Conservation (phyloP, 2,113 vertebrate genomes). For the Aegypius monachus region DNA sequence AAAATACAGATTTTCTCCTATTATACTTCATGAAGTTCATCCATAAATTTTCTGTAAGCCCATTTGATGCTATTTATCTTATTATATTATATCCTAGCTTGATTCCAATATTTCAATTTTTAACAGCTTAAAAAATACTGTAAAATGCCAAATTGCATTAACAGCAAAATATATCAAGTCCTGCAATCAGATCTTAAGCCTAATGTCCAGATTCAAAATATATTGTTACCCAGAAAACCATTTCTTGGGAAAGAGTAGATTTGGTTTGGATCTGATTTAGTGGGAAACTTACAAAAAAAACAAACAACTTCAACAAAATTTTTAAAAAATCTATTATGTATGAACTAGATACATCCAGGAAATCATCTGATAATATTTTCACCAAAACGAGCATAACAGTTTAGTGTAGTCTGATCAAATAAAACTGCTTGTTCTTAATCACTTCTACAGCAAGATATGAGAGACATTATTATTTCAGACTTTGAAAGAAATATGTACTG, state of each 20-base stretch:
- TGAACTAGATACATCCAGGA: not conserved
- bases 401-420: not conserved
- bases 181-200: not conserved
- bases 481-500: not conserved
- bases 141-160: not conserved
- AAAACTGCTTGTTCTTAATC: not conserved
- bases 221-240: slow-evolving; percentile 54
- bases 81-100: not conserved
- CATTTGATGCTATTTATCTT: not conserved
- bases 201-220: slow-evolving; percentile 42
- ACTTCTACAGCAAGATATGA: not conserved
- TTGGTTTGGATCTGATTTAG: slow-evolving; percentile 33
- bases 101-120: not conserved
- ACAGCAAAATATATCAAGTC: not conserved
- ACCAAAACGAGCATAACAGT: not conserved
- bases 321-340: not conserved
- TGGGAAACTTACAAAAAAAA: slow-evolving; percentile 5
- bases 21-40: not conserved
- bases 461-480: not conserved
- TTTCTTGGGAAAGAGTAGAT: slow-evolving; percentile 32
- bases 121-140: not conserved
- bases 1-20: not conserved
- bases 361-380: not conserved
- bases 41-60: not conserved
- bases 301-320: not conserved